Base-by-base conservation (phyloP, 2,113 vertebrate genomes). In the Pangasianodon hypophthalmus region DNA sequence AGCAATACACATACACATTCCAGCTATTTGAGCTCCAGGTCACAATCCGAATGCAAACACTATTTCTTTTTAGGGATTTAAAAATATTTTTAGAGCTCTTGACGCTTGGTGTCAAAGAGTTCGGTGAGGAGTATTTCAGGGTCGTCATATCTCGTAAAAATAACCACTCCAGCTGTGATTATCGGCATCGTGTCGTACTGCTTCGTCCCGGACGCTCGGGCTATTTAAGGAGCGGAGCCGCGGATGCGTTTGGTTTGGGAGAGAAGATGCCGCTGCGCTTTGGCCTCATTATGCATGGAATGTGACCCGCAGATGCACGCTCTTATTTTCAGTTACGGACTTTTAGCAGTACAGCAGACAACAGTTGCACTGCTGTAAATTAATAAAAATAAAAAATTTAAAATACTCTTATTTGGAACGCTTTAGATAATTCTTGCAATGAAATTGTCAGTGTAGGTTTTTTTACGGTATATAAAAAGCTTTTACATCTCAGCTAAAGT, bases 11-110 rank as follows among this genome's bases (percentile, higher is more conserved):
- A 46, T 81, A 90, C 67, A 85, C 84, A 84, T 82, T 62, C 88
- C 83, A 88, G 80, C 69, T 84, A 8, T 75, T 82, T 18, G 52
- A 37, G 41, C 91, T 90, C 56, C 54, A 14, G 81, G 60, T 87
- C 54, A 48, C 52, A 77, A 86, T 62, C 24, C 21, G 67, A 21
- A 50, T 52, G 82, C 60, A 48, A 71, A 56, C 80, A 19, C 80
- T 16, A 62, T 77, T 69, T 64, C 62, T 69, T 80, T 56, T 87
- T 73, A 73, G 85, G 86, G 86, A n/a, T 84, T 26, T n/a, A 18
- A 18, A 69, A 84, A 67, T 90, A 88, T 90, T 90, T 92, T 88
- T 92, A 88, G 87, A 67, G 69, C 84, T 46, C 87, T 56, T 60
- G 37, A 87, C 81, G 26, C 67, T 18, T 16, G 83, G 84, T 89